A percentile compares a stretch with the other conserved stretches of the same genome.
Evolutionary conservation across 1,140 invertebrate genomes (phyloP).

Genomic region (Helicorthomorpha holstii): DNA sequence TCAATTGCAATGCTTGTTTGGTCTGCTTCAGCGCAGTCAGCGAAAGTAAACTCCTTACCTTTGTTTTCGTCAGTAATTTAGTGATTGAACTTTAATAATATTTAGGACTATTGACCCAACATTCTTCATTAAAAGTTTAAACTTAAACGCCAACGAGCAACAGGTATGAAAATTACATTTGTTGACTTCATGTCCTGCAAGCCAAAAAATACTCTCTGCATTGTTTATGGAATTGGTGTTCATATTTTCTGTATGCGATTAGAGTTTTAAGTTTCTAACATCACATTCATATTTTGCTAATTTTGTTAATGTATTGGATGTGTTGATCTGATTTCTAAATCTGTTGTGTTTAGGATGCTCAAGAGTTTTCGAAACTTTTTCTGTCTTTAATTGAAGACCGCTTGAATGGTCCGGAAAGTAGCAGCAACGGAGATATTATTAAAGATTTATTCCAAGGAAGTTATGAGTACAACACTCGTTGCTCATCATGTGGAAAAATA

Average conservation of each 20-base stretch:
- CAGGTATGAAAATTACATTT: no score
- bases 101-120: slow-evolving; percentile 40
- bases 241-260: no score
- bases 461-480: slow-evolving; percentile 47
- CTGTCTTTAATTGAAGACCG: slow-evolving; percentile 40
- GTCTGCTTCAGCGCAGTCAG: slow-evolving; percentile 41
- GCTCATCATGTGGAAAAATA: slow-evolving; percentile 38
- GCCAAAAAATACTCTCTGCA: no score
- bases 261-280: no score
- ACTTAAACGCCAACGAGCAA: no score
- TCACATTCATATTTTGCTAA: no score
- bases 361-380: slow-evolving; percentile 53
- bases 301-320: no score
- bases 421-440: slow-evolving; percentile 32
- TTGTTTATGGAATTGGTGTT: no score
- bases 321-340: background rate
- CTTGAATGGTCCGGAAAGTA: slow-evolving; percentile 28
- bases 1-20: slow-evolving; percentile 49
- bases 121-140: slow-evolving; percentile 34
- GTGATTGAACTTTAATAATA: slow-evolving; percentile 1
- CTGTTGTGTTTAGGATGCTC: slow-evolving; percentile 40
- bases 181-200: no score
- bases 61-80: background rate
- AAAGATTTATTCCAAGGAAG: slow-evolving; percentile 42
- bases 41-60: slow-evolving; percentile 18